These are phyloP conservation scores for Leiothrix lutea DNA, from an alignment of 2,113 vertebrate species.

Conservation along the genomic window DNA sequence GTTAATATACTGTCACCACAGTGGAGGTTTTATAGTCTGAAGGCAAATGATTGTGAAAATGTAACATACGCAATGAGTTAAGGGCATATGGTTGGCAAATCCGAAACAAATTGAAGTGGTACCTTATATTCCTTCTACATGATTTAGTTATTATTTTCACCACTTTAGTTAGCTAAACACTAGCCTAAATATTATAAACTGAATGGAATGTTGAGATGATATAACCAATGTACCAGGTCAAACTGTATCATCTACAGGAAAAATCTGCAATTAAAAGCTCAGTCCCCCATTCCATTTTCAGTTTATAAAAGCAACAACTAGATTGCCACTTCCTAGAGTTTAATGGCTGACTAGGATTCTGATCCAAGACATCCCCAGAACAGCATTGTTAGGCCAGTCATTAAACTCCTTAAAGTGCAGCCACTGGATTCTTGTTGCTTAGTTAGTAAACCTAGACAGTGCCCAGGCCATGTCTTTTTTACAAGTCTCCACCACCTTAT, in stretches of 20 bases:
- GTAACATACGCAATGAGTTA: neutral
- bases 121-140: neutral
- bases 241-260: conserved; percentile 13
- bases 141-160: neutral
- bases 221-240: neutral
- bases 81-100: neutral
- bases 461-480: conserved; percentile 70
- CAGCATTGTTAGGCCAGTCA: neutral
- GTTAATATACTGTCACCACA: neutral
- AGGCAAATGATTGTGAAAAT: conserved; percentile 19
- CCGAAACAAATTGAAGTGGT: neutral
- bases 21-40: neutral
- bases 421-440: conserved; percentile 63
- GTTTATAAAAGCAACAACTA: conserved; percentile 75
- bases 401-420: conserved; percentile 39
- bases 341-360: neutral
- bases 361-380: neutral
- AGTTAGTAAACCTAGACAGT: conserved; percentile 65
- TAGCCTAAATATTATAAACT: conserved; percentile 65
- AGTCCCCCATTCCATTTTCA: conserved; percentile 30
- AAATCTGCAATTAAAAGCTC: neutral
- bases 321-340: neutral
- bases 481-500: conserved; percentile 69
- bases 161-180: conserved; percentile 35
- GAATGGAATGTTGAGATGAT: conserved; percentile 57